phyloP scores from a whole-genome alignment of 2,797 vertebrate genomes.

The Harpagifer antarcticus region DNA sequence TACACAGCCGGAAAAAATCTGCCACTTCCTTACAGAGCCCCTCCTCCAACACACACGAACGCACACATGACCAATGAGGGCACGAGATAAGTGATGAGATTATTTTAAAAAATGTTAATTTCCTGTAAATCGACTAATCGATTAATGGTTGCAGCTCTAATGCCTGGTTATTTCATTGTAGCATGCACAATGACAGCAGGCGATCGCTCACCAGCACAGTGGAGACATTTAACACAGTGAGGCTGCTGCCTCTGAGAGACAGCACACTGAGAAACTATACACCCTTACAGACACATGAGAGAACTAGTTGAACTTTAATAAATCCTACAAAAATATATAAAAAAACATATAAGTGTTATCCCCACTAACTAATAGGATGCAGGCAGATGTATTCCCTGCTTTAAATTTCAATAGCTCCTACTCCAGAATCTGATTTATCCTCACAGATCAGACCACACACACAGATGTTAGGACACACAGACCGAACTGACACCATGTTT shows the following conservation, averaged over 20 bases:
- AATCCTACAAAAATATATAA: neutral
- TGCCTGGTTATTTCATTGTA: neutral
- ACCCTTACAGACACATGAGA: slow-evolving; percentile 9
- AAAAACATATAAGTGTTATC: neutral
- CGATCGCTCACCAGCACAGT: slow-evolving; percentile 50
- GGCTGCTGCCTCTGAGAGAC: slow-evolving; percentile 44
- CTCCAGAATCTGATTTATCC: slow-evolving; percentile 10
- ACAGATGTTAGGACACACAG: slow-evolving; percentile 4
- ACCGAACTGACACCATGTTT: neutral
- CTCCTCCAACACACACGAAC: too few relatives aligned
- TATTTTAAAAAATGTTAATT: too few relatives aligned
- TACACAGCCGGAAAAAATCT: too few relatives aligned
- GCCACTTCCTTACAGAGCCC: too few relatives aligned
- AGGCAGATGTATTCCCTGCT: neutral
- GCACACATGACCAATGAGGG: too few relatives aligned
- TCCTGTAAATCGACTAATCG: too few relatives aligned
- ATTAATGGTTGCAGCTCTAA: too few relatives aligned
- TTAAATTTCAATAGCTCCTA: neutral
- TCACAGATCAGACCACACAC: neutral
- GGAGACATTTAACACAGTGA: slow-evolving; percentile 26
- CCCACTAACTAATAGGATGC: neutral
- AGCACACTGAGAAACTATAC: slow-evolving; percentile 26
- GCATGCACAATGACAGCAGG: slow-evolving; percentile 44
- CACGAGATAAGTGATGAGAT: too few relatives aligned
- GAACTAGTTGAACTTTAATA: neutral